Percentiles rank a stretch among this genome's conserved stretches.
Evolutionary conservation across 2,797 vertebrate genomes (phyloP).

Genomic region (Tragelaphus oryx): DNA sequence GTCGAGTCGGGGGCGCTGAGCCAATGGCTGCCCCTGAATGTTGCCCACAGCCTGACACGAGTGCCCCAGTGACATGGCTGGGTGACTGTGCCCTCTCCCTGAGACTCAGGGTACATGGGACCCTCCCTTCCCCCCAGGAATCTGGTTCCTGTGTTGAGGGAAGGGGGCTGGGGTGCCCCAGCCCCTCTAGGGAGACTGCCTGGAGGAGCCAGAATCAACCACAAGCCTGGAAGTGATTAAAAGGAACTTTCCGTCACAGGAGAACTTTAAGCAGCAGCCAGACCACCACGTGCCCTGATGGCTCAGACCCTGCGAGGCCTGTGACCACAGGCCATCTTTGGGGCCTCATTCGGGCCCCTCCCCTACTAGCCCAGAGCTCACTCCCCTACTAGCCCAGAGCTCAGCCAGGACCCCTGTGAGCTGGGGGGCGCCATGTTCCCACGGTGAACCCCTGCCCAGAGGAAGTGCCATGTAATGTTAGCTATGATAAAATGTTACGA

Average conservation of each 20-base stretch:
- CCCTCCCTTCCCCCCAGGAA: neutral
- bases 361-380: neutral
- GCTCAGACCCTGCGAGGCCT: neutral
- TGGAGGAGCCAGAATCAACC: neutral
- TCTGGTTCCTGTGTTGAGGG: neutral
- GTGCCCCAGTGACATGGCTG: neutral
- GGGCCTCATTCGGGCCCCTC: neutral
- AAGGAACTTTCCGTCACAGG: constrained; percentile 20
- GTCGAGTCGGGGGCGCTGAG: neutral
- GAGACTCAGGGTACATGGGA: neutral
- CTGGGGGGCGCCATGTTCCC: neutral
- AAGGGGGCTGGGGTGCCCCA: neutral
- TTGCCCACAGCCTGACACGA: neutral
- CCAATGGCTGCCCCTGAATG: neutral
- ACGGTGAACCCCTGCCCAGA: neutral
- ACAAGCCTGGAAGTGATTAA: constrained; percentile 47
- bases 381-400: neutral
- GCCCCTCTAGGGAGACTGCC: neutral
- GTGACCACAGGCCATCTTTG: neutral
- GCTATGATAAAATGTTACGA: neutral
- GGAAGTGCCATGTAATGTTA: neutral
- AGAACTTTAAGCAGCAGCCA: constrained; percentile 27
- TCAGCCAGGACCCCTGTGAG: neutral
- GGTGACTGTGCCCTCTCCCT: neutral
- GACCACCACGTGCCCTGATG: neutral